Base-by-base conservation (phyloP, 2,113 vertebrate species). In the Solea senegalensis region DNA sequence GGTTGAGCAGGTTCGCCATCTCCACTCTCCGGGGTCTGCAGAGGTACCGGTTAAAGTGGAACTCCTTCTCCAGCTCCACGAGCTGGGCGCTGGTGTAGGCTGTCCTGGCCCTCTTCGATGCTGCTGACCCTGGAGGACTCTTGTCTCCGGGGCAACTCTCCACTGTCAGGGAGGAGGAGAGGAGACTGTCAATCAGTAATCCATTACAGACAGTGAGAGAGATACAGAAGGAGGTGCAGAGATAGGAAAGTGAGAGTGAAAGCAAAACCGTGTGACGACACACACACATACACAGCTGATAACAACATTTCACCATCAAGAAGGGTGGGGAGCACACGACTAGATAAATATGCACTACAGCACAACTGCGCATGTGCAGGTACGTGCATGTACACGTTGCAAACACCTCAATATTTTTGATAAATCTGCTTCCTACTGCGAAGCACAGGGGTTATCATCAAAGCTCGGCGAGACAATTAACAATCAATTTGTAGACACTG, bases 11-110 rank as follows among this genome's bases (percentile, higher is more conserved):
- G 90, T 98, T 99, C 53, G 98, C 98, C 97, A 99, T 99, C 91
- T 99, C 97, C 84, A 98, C 96, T 69, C 97, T 93, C 76, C 98
- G 91, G 12, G 97, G 97, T 85, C 97, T 94, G 89, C 97, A 98
- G 76, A 99, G 96, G 92, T 99, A 99, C 87, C 97, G 96, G 93
- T 98, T 99, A 88, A 99, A 99, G 91, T 99, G 98, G 88, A 99
- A 99, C 83, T 99, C 98, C 92, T 99, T 99, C 94, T 99, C 98
- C 86, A 99, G 92, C 91, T 99, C 98, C 89, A 99, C 96, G n/a
- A 99, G 95, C 94, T 99, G 98, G 28, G 98, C 96, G 82, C 97
- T 98, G 66, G 97, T 99, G 90, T 99, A 99, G 87, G 98, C 98
- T 56, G 98, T 99, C 92, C 97, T 95, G 55, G 98, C 97, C 87